Evolutionary conservation across 2,888 invertebrate genomes (phyloP).

Genomic region (Oasisia sp.): DNA sequence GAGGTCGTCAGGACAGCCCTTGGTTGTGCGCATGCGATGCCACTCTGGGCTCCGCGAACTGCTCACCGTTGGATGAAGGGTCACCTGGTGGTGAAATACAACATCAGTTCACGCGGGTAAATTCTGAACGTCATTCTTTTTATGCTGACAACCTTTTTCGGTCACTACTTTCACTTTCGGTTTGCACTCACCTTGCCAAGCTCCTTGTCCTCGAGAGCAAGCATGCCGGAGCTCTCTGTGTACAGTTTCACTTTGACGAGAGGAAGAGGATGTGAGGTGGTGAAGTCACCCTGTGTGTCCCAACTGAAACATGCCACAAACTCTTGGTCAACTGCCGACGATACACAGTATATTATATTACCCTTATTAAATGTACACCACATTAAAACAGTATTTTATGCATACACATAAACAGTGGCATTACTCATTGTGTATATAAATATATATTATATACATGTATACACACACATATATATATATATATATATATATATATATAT

Average conservation of each 20-base stretch:
- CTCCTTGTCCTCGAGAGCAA: conserved; percentile 99
- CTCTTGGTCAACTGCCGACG: neutral
- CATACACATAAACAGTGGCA: too few species aligned
- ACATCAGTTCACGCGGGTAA: conserved; percentile 13
- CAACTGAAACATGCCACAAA: conserved; percentile 74
- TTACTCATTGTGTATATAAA: too few species aligned
- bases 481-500: too few species aligned
- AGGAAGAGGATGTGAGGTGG: conserved; percentile 95
- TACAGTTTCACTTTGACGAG: conserved; percentile 97
- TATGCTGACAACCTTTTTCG: neutral
- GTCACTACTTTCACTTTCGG: neutral
- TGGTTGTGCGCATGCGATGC: conserved; percentile 93
- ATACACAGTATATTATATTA: neutral
- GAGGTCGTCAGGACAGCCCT: conserved; percentile 93
- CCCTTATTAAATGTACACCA: neutral
- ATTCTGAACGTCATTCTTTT: neutral
- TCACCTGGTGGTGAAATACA: conserved; percentile 57
- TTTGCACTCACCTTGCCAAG: conserved; percentile 78
- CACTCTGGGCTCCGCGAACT: conserved; percentile 77
- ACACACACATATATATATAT: too few species aligned
- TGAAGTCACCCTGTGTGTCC: conserved; percentile 99
- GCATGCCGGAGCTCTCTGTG: conserved; percentile 96
- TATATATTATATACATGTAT: too few species aligned
- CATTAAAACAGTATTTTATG: neutral
- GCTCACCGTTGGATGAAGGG: conserved; percentile 67